phyloP scores from a whole-genome alignment of 2,113 vertebrate species.

The Garra rufa region DNA sequence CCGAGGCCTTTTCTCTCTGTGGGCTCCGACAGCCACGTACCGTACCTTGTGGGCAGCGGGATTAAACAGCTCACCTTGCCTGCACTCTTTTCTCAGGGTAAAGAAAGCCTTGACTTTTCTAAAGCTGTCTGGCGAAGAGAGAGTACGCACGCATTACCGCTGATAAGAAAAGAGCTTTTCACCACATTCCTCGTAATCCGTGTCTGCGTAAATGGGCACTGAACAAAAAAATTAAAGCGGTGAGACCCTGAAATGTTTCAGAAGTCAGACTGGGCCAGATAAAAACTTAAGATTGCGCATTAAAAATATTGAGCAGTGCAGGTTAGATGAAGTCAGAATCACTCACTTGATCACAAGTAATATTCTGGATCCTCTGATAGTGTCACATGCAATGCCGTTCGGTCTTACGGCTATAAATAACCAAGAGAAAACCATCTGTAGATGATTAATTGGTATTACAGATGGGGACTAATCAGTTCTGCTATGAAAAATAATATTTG shows the following conservation, averaged over 20 bases:
- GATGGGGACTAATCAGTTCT: neutral
- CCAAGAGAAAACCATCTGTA: neutral
- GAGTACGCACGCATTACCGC: neutral
- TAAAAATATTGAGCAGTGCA: neutral
- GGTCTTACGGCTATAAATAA: constrained; percentile 7
- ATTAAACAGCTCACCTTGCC: constrained; percentile 25
- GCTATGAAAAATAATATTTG: constrained; percentile 2
- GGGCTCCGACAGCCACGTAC: neutral
- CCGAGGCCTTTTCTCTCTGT: too few relatives aligned
- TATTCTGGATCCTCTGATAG: constrained; percentile 67
- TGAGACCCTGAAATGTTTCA: constrained; percentile 1
- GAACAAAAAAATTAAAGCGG: constrained; percentile 3
- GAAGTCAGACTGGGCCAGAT: neutral
- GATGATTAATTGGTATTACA: constrained; percentile 14
- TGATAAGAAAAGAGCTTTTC: neutral
- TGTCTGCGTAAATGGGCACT: constrained; percentile 6
- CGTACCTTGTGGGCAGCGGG: constrained; percentile 3
- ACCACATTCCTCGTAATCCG: neutral
- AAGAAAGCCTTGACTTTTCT: constrained; percentile 30
- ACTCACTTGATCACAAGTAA: constrained; percentile 58
- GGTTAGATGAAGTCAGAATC: neutral
- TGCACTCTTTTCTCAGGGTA: constrained; percentile 30
- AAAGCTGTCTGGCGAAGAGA: constrained; percentile 11
- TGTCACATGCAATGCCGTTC: constrained; percentile 38
- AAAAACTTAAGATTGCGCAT: neutral